These are phyloP conservation scores for Myotis brandtii DNA, from an alignment of 2,113 vertebrate genomes.

Conservation along the genomic window DNA sequence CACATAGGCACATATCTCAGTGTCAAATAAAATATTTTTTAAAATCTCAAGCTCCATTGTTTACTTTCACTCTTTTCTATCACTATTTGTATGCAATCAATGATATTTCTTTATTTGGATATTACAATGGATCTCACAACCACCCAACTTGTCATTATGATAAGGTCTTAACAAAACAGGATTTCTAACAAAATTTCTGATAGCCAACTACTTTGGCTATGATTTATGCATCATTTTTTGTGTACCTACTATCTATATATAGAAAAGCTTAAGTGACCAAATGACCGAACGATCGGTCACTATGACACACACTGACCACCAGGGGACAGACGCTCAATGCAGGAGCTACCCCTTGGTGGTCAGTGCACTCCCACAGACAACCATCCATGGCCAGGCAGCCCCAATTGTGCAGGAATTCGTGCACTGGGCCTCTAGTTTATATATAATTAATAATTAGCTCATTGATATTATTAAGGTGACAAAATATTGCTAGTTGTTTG, in stretches of 20 bases:
- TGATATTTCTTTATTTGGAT: background rate
- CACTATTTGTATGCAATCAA: background rate
- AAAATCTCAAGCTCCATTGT: background rate
- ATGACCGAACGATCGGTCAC: no score
- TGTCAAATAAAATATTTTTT: background rate
- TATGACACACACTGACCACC: no score
- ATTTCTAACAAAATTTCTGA: background rate
- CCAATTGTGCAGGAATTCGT: no score
- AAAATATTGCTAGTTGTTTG: conserved; percentile 25
- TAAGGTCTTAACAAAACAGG: background rate
- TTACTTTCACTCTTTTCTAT: background rate
- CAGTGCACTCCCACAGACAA: no score
- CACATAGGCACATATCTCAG: background rate
- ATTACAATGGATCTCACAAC: background rate
- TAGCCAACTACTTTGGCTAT: background rate
- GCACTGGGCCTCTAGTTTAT: background rate
- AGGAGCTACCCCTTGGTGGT: no score
- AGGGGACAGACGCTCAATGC: no score
- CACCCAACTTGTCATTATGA: background rate
- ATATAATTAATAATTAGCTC: conserved; percentile 17
- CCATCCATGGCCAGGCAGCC: no score
- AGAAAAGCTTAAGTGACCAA: no score
- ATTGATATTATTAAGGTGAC: background rate
- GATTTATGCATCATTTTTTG: conserved; percentile 32
- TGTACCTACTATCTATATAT: background rate